These are phyloP conservation scores for Stictocephala bisonia DNA, from an alignment of 2,888 invertebrate genomes.

Conservation along the genomic window DNA sequence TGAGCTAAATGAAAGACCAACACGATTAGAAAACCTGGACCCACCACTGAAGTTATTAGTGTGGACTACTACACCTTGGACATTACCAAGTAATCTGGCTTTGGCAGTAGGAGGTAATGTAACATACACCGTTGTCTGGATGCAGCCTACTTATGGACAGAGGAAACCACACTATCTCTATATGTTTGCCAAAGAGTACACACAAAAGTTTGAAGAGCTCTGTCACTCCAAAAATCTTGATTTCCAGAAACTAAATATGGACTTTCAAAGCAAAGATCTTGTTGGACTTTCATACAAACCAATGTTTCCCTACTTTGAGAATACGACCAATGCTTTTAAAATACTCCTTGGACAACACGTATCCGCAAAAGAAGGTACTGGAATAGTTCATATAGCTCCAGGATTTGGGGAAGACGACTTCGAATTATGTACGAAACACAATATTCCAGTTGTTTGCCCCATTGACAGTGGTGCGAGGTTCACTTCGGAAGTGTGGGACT, in stretches of 20 bases:
- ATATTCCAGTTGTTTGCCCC: constrained; percentile 7
- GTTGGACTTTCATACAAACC: constrained; percentile 16
- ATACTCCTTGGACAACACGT: constrained; percentile 14
- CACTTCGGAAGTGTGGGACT: constrained; percentile 17
- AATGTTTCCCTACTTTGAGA: constrained; percentile 17
- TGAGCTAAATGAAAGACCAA: constrained; percentile 25
- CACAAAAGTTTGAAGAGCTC: not conserved
- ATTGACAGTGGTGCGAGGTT: constrained; percentile 16
- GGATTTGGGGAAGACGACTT: constrained; percentile 40
- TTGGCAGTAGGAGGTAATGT: constrained; percentile 23
- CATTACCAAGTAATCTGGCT: constrained; percentile 15
- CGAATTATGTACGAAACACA: not conserved
- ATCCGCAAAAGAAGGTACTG: constrained; percentile 29
- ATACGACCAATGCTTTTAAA: not conserved
- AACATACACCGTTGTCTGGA: not conserved
- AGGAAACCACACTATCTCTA: constrained; percentile 11
- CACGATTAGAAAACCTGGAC: not conserved
- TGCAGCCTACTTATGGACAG: constrained; percentile 6
- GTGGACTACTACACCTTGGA: constrained; percentile 36
- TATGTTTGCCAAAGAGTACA: constrained; percentile 10
- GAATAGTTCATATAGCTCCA: constrained; percentile 36
- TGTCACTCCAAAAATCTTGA: constrained; percentile 1
- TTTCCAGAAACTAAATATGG: not conserved
- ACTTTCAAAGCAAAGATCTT: constrained; percentile 19
- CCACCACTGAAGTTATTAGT: constrained; percentile 30